Evolutionary conservation across 2,113 vertebrate genomes (phyloP).

Genomic region (Campylomormyrus numenius): DNA sequence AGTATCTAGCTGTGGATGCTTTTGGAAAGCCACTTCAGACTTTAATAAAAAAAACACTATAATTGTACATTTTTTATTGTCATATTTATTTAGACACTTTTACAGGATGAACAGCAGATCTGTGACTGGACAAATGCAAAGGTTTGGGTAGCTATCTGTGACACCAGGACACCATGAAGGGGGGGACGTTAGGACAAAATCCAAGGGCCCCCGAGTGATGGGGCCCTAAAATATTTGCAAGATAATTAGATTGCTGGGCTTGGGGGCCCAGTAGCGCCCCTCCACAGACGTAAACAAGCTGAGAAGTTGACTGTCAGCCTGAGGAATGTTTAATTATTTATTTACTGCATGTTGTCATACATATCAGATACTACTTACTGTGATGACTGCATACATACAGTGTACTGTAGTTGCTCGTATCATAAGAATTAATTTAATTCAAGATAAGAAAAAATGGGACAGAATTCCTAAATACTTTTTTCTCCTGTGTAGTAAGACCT

Average conservation of each 20-base stretch:
- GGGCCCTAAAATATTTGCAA: neutral
- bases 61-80: neutral
- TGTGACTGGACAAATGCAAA: neutral
- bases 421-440: neutral
- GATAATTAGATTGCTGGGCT: neutral
- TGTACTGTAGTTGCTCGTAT: neutral
- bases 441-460: neutral
- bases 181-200: neutral
- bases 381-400: neutral
- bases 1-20: neutral
- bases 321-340: neutral
- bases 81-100: neutral
- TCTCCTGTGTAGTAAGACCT: neutral
- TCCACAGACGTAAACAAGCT: neutral
- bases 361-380: neutral
- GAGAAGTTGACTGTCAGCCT: neutral
- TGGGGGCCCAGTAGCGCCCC: neutral
- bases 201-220: neutral
- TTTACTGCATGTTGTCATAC: neutral
- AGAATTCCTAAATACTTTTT: neutral
- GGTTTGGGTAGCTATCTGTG: too few relatives aligned
- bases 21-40: neutral
- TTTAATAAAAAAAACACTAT: neutral
- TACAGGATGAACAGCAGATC: neutral
- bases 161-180: neutral